A percentile compares a stretch with the other conserved stretches of the same genome.
Evolutionary conservation across 2,113 vertebrate species (phyloP).

Genomic region (Callionymus lyra): DNA sequence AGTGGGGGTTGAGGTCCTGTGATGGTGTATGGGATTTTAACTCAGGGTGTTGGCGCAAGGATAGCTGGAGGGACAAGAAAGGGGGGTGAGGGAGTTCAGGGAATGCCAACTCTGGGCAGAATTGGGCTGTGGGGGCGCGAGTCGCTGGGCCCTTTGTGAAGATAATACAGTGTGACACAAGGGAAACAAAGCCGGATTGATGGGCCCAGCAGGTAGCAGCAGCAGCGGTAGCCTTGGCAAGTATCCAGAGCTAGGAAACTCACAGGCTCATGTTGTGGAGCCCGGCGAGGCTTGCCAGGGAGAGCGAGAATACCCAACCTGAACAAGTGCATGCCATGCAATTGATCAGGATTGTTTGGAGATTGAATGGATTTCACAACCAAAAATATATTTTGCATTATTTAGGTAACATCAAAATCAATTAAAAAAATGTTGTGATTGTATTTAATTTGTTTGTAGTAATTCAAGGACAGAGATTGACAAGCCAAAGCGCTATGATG

Average conservation of each 20-base stretch:
- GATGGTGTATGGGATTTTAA: slow-evolving; percentile 54
- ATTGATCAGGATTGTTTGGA: slow-evolving; percentile 1
- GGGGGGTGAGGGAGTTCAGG: slow-evolving; percentile 69
- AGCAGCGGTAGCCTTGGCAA: slow-evolving; percentile 69
- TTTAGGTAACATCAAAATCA: too few relatives aligned
- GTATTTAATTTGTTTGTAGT: too few relatives aligned
- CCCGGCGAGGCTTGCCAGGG: slow-evolving; percentile 52
- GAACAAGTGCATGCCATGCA: slow-evolving; percentile 30
- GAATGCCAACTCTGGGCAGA: slow-evolving; percentile 88
- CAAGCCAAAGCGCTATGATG: too few relatives aligned
- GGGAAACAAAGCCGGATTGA: slow-evolving; percentile 96
- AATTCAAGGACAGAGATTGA: too few relatives aligned
- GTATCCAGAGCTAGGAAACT: slow-evolving; percentile 61
- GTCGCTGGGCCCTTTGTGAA: slow-evolving; percentile 85
- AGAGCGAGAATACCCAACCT: slow-evolving; percentile 35
- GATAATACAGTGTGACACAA: slow-evolving; percentile 97
- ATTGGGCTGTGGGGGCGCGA: slow-evolving; percentile 77
- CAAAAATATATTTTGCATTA: too few relatives aligned
- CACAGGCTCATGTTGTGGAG: slow-evolving; percentile 69
- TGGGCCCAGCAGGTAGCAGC: slow-evolving; percentile 96
- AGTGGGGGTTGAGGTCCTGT: slow-evolving; percentile 27
- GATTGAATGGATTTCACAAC: too few relatives aligned
- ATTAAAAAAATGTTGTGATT: too few relatives aligned
- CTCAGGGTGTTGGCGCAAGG: slow-evolving; percentile 50
- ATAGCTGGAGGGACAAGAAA: slow-evolving; percentile 38